Base-by-base conservation (phyloP, 1,140 invertebrate genomes). In the Drosophila guanche region DNA sequence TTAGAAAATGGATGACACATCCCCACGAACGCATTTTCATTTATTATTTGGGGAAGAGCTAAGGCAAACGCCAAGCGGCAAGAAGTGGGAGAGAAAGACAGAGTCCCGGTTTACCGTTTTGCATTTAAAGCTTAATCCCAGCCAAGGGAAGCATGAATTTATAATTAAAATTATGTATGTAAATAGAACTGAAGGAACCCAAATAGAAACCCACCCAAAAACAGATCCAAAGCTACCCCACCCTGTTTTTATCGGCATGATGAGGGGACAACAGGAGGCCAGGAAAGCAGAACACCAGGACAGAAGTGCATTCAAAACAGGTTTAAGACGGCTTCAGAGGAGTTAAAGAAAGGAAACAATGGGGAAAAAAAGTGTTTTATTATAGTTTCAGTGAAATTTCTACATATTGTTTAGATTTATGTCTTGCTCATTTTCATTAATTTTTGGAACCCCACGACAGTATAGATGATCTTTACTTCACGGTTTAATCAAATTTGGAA, bases 101-200 rank as follows among this genome's bases (percentile, higher is more conserved):
- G 10, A 12, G 7, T 43, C 62, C 42, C 57, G 86, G 81, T 86
- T 86, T 86, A 81, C 81, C 68, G 81, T 76, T 85, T 65, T 73
- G 69, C 70, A 85, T 85, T 85, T 85, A 80, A 85, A 80, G 80
- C 80, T 86, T 85, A 85, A 85, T 86, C 77, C 77, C 80, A 69
- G 75, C 79, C 73, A 80, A 73, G 73, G 76, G 73, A 85, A 80
- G 81, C 81, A 85, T 85, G 81, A 85, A 85, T 85, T 85, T 85
- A 85, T 85, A 85, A 85, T 85, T 85, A 88, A 86, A 86, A 86
- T 77, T 86, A 86, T 88, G 88, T 88, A 86, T 88, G 83, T 86
- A 86, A 86, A 86, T 86, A 86, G 88, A 86, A 81, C 57, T 57
- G 59, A 74, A 53, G 62, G 55, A 72, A 42, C 41, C 63, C 54